Percentiles rank a stretch among this genome's conserved stretches.
Evolutionary conservation across 2,888 invertebrate genomes (phyloP).

Genomic region (Drosophila meridiana): DNA sequence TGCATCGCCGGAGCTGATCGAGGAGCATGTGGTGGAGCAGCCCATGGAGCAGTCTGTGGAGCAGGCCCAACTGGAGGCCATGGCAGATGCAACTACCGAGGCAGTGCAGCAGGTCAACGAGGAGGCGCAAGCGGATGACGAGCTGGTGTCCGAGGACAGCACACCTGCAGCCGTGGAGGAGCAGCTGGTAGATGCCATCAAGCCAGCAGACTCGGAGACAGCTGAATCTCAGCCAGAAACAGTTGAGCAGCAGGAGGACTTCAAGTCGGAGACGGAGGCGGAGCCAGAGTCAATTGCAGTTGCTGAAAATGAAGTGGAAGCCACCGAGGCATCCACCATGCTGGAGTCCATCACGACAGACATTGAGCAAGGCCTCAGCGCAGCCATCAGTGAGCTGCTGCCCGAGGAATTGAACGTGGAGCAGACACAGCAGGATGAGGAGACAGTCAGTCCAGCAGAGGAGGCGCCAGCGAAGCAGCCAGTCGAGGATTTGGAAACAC

Average conservation of each 20-base stretch:
- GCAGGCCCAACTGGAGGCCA: constrained; percentile 54
- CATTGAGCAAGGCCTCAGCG: constrained; percentile 64
- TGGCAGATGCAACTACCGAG: constrained; percentile 53
- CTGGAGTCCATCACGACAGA: constrained; percentile 47
- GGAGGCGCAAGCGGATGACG: constrained; percentile 12
- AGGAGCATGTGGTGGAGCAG: constrained; percentile 64
- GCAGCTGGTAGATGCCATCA: background rate
- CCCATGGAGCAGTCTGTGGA: constrained; percentile 42
- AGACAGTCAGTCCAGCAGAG: constrained; percentile 10
- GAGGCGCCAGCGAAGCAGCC: constrained; percentile 14
- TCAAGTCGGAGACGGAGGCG: background rate
- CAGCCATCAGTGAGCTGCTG: constrained; percentile 51
- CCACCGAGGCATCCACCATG: constrained; percentile 54
- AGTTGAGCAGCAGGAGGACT: constrained; percentile 2
- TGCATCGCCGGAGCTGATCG: constrained; percentile 49
- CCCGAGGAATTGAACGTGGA: constrained; percentile 45
- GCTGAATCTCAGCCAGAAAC: constrained; percentile 1
- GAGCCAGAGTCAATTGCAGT: constrained; percentile 6
- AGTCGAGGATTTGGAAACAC: constrained; percentile 15
- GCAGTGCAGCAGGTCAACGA: constrained; percentile 5
- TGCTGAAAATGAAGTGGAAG: constrained; percentile 42
- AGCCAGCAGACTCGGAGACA: background rate
- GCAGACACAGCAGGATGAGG: constrained; percentile 15
- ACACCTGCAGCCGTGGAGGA: constrained; percentile 12
- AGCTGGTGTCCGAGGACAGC: constrained; percentile 12